These are phyloP conservation scores for Sycophila sp. DNA, from an alignment of 1,140 invertebrate species.

Conservation along the genomic window DNA sequence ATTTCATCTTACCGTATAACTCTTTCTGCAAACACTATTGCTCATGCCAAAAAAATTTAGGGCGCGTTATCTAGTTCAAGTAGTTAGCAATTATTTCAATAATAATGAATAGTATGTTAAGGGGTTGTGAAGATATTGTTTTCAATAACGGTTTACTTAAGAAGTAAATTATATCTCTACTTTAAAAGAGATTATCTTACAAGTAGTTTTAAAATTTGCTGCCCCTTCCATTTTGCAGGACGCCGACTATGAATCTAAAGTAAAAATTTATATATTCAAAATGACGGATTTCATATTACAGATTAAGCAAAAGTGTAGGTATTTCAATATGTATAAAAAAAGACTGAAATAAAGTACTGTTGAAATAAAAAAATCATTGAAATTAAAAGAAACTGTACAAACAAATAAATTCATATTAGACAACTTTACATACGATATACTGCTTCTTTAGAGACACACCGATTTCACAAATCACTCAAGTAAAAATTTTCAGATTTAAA, in stretches of 20 bases:
- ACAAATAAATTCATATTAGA: not conserved
- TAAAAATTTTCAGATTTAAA: no score
- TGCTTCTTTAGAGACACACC: no score
- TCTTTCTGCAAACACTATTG: not conserved
- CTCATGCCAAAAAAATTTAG: not conserved
- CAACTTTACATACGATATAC: no score
- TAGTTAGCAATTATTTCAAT: not conserved
- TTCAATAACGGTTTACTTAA: conserved; percentile 5
- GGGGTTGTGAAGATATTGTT: conserved; percentile 23
- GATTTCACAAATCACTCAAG: no score
- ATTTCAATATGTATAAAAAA: not conserved
- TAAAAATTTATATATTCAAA: conserved; percentile 37
- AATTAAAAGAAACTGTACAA: not conserved
- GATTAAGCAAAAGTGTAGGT: not conserved
- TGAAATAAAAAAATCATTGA: no score
- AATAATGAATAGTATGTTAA: conserved; percentile 5
- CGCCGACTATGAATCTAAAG: conserved; percentile 36
- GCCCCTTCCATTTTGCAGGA: conserved; percentile 37
- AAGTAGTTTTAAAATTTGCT: conserved; percentile 37
- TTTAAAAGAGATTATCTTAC: conserved; percentile 38
- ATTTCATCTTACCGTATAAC: no score
- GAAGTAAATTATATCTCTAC: conserved; percentile 31
- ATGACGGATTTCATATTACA: conserved; percentile 3
- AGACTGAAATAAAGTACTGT: no score
- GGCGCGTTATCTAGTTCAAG: no score